phyloP scores from a whole-genome alignment of 1,140 invertebrate genomes.

The Brevipalpus yothersi region DNA sequence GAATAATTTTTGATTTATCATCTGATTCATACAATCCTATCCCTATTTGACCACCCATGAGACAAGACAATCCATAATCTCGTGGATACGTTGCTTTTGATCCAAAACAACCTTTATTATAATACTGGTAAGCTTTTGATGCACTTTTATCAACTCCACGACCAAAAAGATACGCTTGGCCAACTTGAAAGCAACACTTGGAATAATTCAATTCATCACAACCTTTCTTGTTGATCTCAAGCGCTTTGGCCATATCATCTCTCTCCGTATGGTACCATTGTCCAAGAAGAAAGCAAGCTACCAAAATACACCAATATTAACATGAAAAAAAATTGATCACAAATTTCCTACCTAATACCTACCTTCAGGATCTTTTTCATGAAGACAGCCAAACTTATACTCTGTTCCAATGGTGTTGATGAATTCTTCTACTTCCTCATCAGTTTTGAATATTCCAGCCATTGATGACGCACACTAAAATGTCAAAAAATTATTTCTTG shows the following conservation, averaged over 20 bases:
- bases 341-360: not conserved
- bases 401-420: constrained; percentile 63
- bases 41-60: constrained; percentile 43
- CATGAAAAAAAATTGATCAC: not conserved
- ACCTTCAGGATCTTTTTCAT: constrained; percentile 50
- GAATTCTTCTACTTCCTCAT: constrained; percentile 61
- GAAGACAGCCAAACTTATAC: constrained; percentile 66
- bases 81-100: constrained; percentile 45
- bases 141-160: not conserved
- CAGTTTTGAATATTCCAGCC: constrained; percentile 34
- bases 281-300: constrained; percentile 47
- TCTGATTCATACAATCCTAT: constrained; percentile 26
- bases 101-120: constrained; percentile 36
- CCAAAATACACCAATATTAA: constrained; percentile 43
- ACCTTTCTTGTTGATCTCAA: constrained; percentile 47
- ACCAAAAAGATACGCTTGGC: not conserved
- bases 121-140: constrained; percentile 6
- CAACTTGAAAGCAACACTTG: constrained; percentile 35
- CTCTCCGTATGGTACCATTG: constrained; percentile 34
- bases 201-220: constrained; percentile 53
- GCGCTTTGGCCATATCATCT: constrained; percentile 47
- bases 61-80: constrained; percentile 36
- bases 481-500: not conserved
- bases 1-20: constrained; percentile 11
- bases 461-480: not conserved